Base-by-base conservation (phyloP, 2,113 vertebrate species). In the Barnardius zonarius region DNA sequence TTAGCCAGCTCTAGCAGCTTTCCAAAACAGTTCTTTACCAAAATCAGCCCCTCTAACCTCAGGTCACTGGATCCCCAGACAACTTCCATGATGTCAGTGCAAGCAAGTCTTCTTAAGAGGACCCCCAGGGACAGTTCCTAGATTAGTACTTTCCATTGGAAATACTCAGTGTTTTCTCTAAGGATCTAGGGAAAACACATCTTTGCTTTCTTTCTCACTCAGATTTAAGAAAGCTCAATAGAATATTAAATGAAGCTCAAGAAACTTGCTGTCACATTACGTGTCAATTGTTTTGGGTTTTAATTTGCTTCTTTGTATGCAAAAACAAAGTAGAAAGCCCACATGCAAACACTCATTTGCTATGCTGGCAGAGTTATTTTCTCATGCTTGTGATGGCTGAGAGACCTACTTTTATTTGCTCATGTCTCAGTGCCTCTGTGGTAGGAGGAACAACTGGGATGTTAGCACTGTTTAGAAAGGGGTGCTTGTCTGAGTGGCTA, bases 391-490 rank as follows among this genome's bases (percentile, higher is more conserved):
- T 77, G 69, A 68, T 69, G 95, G 87, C 82, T 55, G 62, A 86
- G 63, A 77, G 67, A 92, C 90, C 84, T 91, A 80, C 75, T 95
- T 96, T 52, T 37, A 70, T 77, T 80, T 88, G 84, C 43, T 75
- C 1, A 3, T 52, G 57, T 85, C 73, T 61, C 67, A 30, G 27
- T 57, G 67, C n/a, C 69, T 74, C 67, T 67, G 49, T 74, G 37
- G 19, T 10, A 5, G 54, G 75, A 90, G 43, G 70, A 59, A 75
- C 49, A 52, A 7, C 5, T 33, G 78, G 77, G 63, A 2, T 44
- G 24, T 13, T 13, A n/a, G 51, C 13, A 27, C 43, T 8, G 37
- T 4, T 57, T 16, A 12, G n/a, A 28, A 43, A 57, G 46, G 17
- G n/a, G 35, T 10, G 9, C 5, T 37, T 87, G 48, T 54, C 28